A percentile compares a stretch with the other conserved stretches of the same genome.
phyloP scores from a whole-genome alignment of 2,888 invertebrate species.

The Patella pellucida region DNA sequence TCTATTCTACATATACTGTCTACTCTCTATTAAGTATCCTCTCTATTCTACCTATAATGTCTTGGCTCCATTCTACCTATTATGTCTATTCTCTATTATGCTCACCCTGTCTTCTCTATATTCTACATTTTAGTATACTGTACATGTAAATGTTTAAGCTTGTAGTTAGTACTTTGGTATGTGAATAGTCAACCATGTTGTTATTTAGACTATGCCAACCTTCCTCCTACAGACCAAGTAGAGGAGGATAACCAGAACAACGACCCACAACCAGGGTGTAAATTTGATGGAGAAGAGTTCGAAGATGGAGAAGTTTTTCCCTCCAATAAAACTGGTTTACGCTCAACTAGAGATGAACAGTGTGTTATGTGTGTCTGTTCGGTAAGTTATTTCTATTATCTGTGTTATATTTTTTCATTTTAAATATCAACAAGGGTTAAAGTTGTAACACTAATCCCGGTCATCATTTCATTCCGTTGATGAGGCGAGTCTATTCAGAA shows the following conservation, averaged over 20 bases:
- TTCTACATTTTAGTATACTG: no score
- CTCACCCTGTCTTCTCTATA: background rate
- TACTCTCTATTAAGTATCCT: background rate
- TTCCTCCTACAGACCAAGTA: conserved; percentile 62
- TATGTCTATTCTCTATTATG: background rate
- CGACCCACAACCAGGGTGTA: conserved; percentile 53
- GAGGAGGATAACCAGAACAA: conserved; percentile 40
- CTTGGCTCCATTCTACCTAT: background rate
- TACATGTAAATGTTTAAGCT: no score
- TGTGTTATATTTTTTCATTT: background rate
- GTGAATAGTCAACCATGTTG: conserved; percentile 39
- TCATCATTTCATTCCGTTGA: background rate
- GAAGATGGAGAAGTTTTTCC: conserved; percentile 70
- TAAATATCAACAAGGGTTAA: background rate
- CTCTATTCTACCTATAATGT: background rate
- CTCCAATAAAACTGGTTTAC: conserved; percentile 69
- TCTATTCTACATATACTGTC: conserved; percentile 2
- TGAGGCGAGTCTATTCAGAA: background rate
- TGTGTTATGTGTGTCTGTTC: conserved; percentile 72
- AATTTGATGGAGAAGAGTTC: conserved; percentile 66
- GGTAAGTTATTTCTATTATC: conserved; percentile 53
- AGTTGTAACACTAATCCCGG: background rate
- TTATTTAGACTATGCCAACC: conserved; percentile 65
- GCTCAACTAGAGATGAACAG: conserved; percentile 64
- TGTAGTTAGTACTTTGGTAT: background rate